phyloP scores from a whole-genome alignment of 2,797 vertebrate species.

The Cheirogaleus major region DNA sequence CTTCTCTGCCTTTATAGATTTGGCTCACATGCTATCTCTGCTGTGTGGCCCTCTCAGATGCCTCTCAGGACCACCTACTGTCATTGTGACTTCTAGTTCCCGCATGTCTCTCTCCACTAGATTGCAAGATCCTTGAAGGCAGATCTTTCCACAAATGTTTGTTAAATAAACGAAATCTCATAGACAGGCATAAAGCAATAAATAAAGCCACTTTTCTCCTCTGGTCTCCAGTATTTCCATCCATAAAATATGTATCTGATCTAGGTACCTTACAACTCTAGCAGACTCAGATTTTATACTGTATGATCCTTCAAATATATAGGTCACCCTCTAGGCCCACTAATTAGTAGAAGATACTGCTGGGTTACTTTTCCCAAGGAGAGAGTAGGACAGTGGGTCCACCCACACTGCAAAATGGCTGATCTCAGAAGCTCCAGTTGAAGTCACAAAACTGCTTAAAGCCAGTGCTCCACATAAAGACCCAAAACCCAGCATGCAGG shows the following conservation, averaged over 20 bases:
- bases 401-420: background rate
- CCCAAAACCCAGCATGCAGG: background rate
- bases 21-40: background rate
- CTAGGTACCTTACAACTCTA: background rate
- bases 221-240: background rate
- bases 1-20: background rate
- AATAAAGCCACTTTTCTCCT: background rate
- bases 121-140: background rate
- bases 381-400: background rate
- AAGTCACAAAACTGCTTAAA: slow-evolving; percentile 29
- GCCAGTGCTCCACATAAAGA: background rate
- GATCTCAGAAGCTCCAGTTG: background rate
- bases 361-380: slow-evolving; percentile 58
- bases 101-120: background rate
- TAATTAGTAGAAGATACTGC: slow-evolving; percentile 2
- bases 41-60: background rate
- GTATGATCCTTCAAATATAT: background rate
- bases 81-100: background rate
- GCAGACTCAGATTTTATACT: background rate
- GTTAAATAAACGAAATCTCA: background rate
- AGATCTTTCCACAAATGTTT: background rate
- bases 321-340: background rate
- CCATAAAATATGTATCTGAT: background rate
- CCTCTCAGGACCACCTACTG: background rate
- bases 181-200: background rate